phyloP scores from a whole-genome alignment of 2,113 vertebrate genomes.

The Galemys pyrenaicus region DNA sequence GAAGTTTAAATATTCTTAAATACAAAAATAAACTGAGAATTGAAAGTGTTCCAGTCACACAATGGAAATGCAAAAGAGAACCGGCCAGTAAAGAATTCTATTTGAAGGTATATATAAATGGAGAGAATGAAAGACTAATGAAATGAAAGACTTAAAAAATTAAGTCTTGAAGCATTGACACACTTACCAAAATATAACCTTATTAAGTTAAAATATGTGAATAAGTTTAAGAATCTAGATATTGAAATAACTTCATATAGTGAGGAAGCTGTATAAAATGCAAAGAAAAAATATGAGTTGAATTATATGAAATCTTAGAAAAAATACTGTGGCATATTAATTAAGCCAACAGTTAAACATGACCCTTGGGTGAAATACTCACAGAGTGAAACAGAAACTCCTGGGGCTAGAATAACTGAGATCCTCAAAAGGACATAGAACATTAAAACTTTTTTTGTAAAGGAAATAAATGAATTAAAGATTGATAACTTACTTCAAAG shows the following conservation, averaged over 20 bases:
- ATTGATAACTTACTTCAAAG: slow-evolving; percentile 23
- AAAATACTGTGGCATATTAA: slow-evolving; percentile 55
- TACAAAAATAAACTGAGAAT: slow-evolving; percentile 42
- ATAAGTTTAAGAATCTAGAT: slow-evolving; percentile 20
- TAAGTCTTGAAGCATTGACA: slow-evolving; percentile 15
- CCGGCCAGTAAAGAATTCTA: background rate
- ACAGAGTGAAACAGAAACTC: background rate
- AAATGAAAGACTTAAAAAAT: slow-evolving; percentile 19
- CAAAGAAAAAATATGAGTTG: slow-evolving; percentile 5
- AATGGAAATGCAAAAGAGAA: slow-evolving; percentile 7
- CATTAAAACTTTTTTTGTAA: background rate
- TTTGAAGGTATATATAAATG: slow-evolving; percentile 22
- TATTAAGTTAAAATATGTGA: slow-evolving; percentile 46
- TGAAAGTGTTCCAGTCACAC: slow-evolving; percentile 28
- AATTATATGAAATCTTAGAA: slow-evolving; percentile 21
- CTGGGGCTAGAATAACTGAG: background rate
- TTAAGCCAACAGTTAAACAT: slow-evolving; percentile 19
- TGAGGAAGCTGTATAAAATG: background rate
- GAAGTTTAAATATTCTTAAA: slow-evolving; percentile 20
- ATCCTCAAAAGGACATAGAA: slow-evolving; percentile 5
- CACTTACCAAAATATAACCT: slow-evolving; percentile 18
- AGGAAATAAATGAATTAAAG: background rate
- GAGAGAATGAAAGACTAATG: slow-evolving; percentile 1
- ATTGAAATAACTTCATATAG: slow-evolving; percentile 3
- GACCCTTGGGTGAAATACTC: background rate